phyloP scores from a whole-genome alignment of 1,140 invertebrate genomes.

The Drosophila punjabiensis region DNA sequence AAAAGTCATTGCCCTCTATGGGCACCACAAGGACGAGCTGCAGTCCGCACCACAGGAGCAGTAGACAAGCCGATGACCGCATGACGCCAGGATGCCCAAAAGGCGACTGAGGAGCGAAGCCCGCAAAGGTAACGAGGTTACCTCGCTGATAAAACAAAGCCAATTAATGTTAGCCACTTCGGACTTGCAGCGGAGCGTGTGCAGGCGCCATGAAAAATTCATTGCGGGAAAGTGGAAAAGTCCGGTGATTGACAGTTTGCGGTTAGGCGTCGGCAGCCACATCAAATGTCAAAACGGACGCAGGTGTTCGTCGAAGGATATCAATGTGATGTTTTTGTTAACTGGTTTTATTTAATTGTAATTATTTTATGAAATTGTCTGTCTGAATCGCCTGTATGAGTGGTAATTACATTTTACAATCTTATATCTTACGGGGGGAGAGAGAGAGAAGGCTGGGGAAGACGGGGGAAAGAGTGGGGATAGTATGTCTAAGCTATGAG shows the following conservation, averaged over 20 bases:
- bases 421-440: constrained; percentile 52
- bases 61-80: constrained; percentile 40
- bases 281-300: constrained; percentile 51
- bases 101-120: constrained; percentile 58
- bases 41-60: constrained; percentile 25
- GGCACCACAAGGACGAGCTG: constrained; percentile 24
- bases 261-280: constrained; percentile 63
- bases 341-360: constrained; percentile 80
- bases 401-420: constrained; percentile 79
- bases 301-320: constrained; percentile 65
- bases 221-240: constrained; percentile 43
- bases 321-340: constrained; percentile 54
- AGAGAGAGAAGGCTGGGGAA: constrained; percentile 8
- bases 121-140: constrained; percentile 18
- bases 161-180: constrained; percentile 60
- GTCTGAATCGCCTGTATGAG: constrained; percentile 71
- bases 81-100: constrained; percentile 43
- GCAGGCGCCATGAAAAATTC: constrained; percentile 63
- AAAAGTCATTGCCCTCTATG: constrained; percentile 87
- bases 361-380: constrained; percentile 71
- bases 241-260: constrained; percentile 77
- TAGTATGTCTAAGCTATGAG: constrained; percentile 41
- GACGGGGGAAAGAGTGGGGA: not conserved
- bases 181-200: constrained; percentile 27
- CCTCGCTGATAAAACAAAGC: constrained; percentile 50